These are phyloP conservation scores for Diaperis boleti DNA, from an alignment of 2,888 invertebrate genomes.

Conservation along the genomic window DNA sequence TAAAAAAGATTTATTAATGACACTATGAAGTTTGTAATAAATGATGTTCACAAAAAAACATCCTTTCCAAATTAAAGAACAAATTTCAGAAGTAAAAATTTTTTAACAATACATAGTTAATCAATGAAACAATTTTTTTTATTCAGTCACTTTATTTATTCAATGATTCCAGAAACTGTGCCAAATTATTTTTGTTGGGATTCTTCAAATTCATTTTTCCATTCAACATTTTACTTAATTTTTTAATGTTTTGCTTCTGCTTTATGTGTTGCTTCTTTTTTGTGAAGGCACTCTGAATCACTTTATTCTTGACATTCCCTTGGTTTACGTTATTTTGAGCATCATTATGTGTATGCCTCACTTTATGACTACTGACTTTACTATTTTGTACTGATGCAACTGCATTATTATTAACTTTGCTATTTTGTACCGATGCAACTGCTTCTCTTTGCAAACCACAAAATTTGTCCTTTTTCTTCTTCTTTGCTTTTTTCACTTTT, in stretches of 20 bases:
- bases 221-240: conserved; percentile 40
- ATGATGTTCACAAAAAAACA: too few species aligned
- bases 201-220: conserved; percentile 11
- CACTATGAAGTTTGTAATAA: too few species aligned
- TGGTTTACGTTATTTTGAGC: conserved; percentile 1
- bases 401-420: not conserved
- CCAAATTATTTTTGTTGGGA: conserved; percentile 11
- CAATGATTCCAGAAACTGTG: conserved; percentile 27
- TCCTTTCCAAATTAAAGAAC: too few species aligned
- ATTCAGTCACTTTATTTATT: conserved; percentile 37
- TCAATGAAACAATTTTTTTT: too few species aligned
- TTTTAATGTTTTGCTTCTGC: conserved; percentile 40
- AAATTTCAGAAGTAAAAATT: too few species aligned
- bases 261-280: conserved; percentile 37
- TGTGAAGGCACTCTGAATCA: not conserved
- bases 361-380: conserved; percentile 9
- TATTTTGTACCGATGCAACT: conserved; percentile 37
- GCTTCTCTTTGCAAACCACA: conserved; percentile 63
- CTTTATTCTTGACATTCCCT: conserved; percentile 23
- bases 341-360: too few species aligned
- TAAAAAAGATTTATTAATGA: too few species aligned
- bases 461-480: conserved; percentile 63
- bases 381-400: conserved; percentile 36
- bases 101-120: too few species aligned
- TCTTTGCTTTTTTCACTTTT: conserved; percentile 55